Conservation (phyloP, 2,113 vertebrate genomes). For the Petrocephalus zakoni region DNA sequence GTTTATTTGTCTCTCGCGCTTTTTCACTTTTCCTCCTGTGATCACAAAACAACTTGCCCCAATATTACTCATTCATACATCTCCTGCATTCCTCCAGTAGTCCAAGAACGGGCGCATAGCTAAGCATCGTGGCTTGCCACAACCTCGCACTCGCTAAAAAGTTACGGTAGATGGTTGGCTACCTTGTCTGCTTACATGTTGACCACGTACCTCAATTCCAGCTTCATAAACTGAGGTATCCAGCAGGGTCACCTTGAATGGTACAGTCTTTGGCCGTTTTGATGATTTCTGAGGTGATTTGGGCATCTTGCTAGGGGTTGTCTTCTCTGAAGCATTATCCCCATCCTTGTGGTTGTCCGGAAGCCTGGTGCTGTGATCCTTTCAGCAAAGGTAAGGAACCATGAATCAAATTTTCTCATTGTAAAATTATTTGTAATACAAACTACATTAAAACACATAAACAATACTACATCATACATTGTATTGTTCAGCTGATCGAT, state of each 20-base stretch:
- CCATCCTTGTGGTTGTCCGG: constrained; percentile 71
- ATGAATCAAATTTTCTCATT: neutral
- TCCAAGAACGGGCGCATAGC: neutral
- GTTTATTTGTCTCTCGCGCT: neutral
- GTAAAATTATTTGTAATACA: neutral
- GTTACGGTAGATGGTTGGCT: neutral
- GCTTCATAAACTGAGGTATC: constrained; percentile 81
- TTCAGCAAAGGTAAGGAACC: neutral
- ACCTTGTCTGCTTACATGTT: neutral
- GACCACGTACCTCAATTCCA: constrained; percentile 80
- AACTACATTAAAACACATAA: neutral
- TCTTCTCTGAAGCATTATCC: constrained; percentile 81
- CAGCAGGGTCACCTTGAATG: constrained; percentile 85
- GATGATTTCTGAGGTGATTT: constrained; percentile 87
- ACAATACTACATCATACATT: neutral
- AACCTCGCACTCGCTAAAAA: neutral
- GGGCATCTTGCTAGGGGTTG: constrained; percentile 82
- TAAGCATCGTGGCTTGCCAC: neutral
- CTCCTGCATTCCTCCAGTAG: constrained; percentile 30
- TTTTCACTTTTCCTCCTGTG: neutral
- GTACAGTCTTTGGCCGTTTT: constrained; percentile 78
- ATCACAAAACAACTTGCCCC: neutral
- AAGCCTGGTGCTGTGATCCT: constrained; percentile 58
- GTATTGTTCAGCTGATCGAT: neutral
- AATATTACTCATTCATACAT: neutral